These are phyloP conservation scores for Salvelinus fontinalis DNA, from an alignment of 2,113 vertebrate genomes.

Conservation along the genomic window DNA sequence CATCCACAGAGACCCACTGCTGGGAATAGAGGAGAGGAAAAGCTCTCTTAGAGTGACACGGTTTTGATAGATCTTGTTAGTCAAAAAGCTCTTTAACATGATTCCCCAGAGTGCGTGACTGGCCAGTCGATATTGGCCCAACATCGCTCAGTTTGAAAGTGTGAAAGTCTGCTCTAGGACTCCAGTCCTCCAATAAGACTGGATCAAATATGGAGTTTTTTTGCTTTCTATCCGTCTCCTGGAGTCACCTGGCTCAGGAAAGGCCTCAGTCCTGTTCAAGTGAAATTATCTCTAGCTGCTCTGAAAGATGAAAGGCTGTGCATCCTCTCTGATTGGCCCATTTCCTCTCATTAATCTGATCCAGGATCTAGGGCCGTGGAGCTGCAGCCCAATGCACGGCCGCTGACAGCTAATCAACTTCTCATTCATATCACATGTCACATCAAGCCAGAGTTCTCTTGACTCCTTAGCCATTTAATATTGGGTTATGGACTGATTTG, in stretches of 20 bases:
- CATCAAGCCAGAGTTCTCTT: constrained; percentile 9
- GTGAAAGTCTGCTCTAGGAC: constrained; percentile 14
- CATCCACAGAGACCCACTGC: constrained; percentile 8
- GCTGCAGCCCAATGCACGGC: not conserved
- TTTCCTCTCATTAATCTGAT: constrained; percentile 15
- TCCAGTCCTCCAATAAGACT: constrained; percentile 12
- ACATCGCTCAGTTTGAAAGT: constrained; percentile 38
- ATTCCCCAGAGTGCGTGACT: constrained; percentile 1
- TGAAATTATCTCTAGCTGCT: too few relatives aligned
- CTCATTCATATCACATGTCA: constrained; percentile 16
- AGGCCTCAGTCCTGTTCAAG: not conserved
- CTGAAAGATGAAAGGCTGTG: too few relatives aligned
- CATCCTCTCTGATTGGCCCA: not conserved
- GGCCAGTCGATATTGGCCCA: not conserved
- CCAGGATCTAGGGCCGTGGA: not conserved
- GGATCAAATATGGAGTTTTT: not conserved
- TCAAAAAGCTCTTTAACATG: not conserved
- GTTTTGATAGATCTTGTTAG: constrained; percentile 54
- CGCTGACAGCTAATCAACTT: constrained; percentile 16
- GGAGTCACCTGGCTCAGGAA: not conserved
- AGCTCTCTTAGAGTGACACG: constrained; percentile 37
- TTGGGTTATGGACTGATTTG: not conserved
- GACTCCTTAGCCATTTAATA: constrained; percentile 23
- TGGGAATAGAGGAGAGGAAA: constrained; percentile 22
- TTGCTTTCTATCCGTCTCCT: not conserved